Evolutionary conservation across 2,797 vertebrate species (phyloP).

Genomic region (Rousettus madagascariensis): DNA sequence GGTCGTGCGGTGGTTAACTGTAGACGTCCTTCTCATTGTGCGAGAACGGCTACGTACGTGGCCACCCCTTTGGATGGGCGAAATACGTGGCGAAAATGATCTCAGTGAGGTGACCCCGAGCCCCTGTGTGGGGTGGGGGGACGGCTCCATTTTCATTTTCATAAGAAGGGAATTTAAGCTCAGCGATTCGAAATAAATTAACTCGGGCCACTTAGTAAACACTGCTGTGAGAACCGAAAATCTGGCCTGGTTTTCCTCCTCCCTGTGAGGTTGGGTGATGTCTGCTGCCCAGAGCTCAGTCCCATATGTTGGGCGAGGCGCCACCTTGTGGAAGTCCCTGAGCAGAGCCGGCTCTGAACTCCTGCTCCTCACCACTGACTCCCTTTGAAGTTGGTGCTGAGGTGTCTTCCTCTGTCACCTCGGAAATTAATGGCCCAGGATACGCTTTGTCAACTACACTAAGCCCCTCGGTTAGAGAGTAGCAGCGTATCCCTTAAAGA

Average conservation of each 20-base stretch:
- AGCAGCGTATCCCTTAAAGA: background rate
- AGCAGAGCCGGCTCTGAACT: background rate
- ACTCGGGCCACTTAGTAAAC: background rate
- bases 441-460: background rate
- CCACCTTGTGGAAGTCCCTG: constrained; percentile 75
- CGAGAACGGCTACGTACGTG: fast-evolving
- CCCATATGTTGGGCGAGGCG: constrained; percentile 41
- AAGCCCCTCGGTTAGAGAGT: background rate
- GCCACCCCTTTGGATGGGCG: background rate
- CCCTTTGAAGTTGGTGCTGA: fast-evolving
- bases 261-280: fast-evolving
- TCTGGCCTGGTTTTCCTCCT: fast-evolving
- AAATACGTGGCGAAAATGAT: background rate
- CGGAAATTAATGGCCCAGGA: background rate
- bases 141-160: background rate
- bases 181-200: background rate
- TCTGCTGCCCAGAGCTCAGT: fast-evolving
- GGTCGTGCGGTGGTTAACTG: fast-evolving
- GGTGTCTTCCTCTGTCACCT: no score
- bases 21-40: fast-evolving
- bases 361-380: fast-evolving
- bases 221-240: background rate
- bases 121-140: background rate
- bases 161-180: background rate
- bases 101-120: background rate